A percentile compares a stretch with the other conserved stretches of the same genome.
These are phyloP conservation scores for Lytechinus pictus DNA, from an alignment of 35 echinoderm and acorn worm species.

Conservation along the genomic window DNA sequence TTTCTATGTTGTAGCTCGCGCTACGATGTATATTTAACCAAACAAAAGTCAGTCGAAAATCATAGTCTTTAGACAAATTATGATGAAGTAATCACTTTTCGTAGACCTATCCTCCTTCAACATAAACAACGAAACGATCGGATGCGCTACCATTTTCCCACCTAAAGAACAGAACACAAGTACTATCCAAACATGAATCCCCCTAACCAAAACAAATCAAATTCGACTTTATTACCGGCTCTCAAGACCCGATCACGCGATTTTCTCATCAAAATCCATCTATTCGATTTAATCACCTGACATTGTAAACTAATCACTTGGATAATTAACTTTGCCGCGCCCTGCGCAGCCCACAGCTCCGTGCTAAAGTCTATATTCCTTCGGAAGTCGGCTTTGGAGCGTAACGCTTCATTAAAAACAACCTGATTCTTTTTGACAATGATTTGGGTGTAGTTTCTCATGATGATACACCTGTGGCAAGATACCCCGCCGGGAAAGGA, in stretches of 20 bases:
- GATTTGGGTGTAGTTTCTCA: not conserved
- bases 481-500: not conserved
- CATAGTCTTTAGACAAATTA: too few relatives aligned
- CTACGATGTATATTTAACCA: too few relatives aligned
- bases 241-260: not conserved
- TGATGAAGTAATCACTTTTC: not conserved
- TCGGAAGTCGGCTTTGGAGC: not conserved
- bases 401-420: not conserved
- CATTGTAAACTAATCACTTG: conserved; percentile 2
- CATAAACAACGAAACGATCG: not conserved
- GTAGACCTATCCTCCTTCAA: too few relatives aligned
- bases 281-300: not conserved
- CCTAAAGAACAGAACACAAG: not conserved
- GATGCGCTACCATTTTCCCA: not conserved
- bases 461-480: not conserved
- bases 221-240: not conserved
- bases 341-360: not conserved
- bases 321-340: not conserved
- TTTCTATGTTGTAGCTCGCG: too few relatives aligned
- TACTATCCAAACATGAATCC: not conserved
- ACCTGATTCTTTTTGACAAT: not conserved
- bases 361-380: not conserved
- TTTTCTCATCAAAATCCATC: not conserved
- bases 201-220: not conserved
- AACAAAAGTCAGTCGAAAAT: too few relatives aligned